Base-by-base conservation (phyloP, 2,797 vertebrate species). In the Sebastes elongatus region DNA sequence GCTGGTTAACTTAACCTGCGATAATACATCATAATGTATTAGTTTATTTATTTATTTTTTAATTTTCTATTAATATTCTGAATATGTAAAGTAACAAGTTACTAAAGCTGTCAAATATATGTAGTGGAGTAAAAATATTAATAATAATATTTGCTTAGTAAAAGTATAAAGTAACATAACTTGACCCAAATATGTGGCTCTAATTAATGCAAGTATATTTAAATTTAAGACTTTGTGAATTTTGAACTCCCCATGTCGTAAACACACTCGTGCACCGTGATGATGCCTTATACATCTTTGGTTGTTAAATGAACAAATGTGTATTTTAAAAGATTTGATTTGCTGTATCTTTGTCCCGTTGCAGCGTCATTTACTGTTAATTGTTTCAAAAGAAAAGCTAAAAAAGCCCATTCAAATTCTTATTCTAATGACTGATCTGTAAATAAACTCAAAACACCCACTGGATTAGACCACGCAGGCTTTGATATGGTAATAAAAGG, bases 391-490 rank as follows among this genome's bases (percentile, higher is more conserved):
- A 14, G 53, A 55, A 65, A 53, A 28, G 49, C 49, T 18, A 56
- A 65, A 67, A 52, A 52, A 53, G 38, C 22, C 22, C 4, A 33
- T 67, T 59, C n/a, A 70, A 59, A 74, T 76, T 56, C 49, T 82
- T 46, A 23, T 65, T 76, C 8, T 18, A 67, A 63, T 72, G 42
- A 55, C 10, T 61, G 35, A 83, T 66, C 8, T 66, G 27, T 57
- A 52, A 80, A 83, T 74, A 60, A 46, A 74, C 59, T 67, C 6
- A 65, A 18, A 78, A 65, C 70, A 59, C 18, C 32, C 9, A 33
- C 55, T 46, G 66, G 62, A 73, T 77, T 71, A 32, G 35, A 76
- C 5, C 32, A 64, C 13, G 67, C 56, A 11, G 56, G 28, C 73
- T 74, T 61, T 67, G 38, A 63, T 25, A 42, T 57, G 32, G 7